These are phyloP conservation scores for Hyppa rectilinea DNA, from an alignment of 2,888 invertebrate genomes.

Conservation along the genomic window DNA sequence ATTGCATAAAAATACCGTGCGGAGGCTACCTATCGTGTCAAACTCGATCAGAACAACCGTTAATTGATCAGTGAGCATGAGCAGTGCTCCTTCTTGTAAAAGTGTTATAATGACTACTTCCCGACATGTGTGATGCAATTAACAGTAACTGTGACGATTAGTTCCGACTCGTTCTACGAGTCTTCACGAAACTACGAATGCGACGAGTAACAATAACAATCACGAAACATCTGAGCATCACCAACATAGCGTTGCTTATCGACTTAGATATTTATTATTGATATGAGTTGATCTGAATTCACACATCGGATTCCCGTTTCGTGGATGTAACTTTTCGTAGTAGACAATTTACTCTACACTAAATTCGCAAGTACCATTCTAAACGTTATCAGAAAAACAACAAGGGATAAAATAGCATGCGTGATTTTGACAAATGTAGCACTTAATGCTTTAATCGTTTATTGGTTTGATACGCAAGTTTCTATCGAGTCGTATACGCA, in stretches of 20 bases:
- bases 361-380: conserved; percentile 5
- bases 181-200: conserved; percentile 41
- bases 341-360: not conserved
- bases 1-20: conserved; percentile 80
- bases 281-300: conserved; percentile 14
- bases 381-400: conserved; percentile 2
- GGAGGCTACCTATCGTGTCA: conserved; percentile 70
- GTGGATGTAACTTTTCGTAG: conserved; percentile 8
- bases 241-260: not conserved
- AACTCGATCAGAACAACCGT: conserved; percentile 69
- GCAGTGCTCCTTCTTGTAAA: conserved; percentile 55
- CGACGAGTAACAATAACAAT: conserved; percentile 27
- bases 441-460: conserved; percentile 19
- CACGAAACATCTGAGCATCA: conserved; percentile 18
- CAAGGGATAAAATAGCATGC: conserved; percentile 12
- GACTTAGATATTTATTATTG: not conserved
- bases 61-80: conserved; percentile 51
- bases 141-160: conserved; percentile 55
- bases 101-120: conserved; percentile 68
- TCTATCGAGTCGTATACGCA: conserved; percentile 72
- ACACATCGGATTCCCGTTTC: not conserved
- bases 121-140: conserved; percentile 71
- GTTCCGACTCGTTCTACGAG: conserved; percentile 49
- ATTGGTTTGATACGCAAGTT: conserved; percentile 61
- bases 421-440: conserved; percentile 27